A percentile compares a stretch with the other conserved stretches of the same genome.
Conservation (phyloP, 2,113 vertebrate genomes). For the Stomatorhinus ivindoensis region DNA sequence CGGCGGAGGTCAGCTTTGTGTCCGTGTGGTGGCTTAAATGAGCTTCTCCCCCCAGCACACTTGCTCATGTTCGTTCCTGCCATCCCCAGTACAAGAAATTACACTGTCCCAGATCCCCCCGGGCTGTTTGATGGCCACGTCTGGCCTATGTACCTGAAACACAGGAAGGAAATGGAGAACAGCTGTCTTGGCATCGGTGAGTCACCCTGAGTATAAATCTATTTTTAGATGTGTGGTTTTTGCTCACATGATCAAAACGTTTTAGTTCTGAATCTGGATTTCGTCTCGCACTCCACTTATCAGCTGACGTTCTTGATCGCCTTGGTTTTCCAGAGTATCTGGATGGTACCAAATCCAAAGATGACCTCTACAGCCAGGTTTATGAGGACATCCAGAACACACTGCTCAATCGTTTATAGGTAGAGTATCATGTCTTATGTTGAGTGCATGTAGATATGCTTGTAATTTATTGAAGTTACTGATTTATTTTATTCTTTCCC, state of each 20-base stretch:
- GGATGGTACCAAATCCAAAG: conserved; percentile 62
- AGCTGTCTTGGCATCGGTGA: conserved; percentile 53
- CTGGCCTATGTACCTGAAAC: conserved; percentile 74
- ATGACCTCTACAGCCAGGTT: conserved; percentile 60
- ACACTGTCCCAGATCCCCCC: conserved; percentile 69
- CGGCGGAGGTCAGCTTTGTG: conserved; percentile 56
- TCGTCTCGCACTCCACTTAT: background rate
- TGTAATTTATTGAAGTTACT: background rate
- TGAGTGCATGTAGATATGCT: background rate
- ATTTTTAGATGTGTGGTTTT: background rate
- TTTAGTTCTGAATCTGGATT: background rate
- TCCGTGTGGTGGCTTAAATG: background rate
- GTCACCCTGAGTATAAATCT: background rate
- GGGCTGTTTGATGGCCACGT: conserved; percentile 72
- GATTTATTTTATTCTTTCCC: background rate
- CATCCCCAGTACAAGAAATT: conserved; percentile 55
- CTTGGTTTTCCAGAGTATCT: conserved; percentile 51
- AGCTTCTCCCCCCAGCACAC: background rate
- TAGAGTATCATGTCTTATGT: conserved; percentile 24
- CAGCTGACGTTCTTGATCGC: background rate
- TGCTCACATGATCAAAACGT: background rate
- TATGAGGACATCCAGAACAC: conserved; percentile 66
- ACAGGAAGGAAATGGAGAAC: conserved; percentile 59
- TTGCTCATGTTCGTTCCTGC: background rate
- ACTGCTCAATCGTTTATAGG: conserved; percentile 71